Percentiles rank a stretch among this genome's conserved stretches.
These are phyloP conservation scores for Anarrhichthys ocellatus DNA, from an alignment of 2,113 vertebrate species.

Conservation along the genomic window DNA sequence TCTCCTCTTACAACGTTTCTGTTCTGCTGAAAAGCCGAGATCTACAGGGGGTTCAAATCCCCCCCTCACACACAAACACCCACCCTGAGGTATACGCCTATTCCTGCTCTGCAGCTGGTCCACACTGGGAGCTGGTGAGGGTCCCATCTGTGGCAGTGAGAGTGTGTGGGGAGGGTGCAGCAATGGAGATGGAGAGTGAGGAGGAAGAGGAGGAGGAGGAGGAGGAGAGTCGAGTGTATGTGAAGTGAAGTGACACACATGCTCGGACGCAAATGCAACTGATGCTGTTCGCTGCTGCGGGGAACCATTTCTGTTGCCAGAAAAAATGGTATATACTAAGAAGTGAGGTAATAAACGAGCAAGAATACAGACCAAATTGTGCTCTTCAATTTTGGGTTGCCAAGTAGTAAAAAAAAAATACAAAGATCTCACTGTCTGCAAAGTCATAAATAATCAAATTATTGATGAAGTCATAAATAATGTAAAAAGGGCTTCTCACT, in stretches of 20 bases:
- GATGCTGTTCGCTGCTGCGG: slow-evolving; percentile 1
- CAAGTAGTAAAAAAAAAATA: too few species aligned
- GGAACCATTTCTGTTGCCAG: too few species aligned
- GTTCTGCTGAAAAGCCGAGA: slow-evolving; percentile 10
- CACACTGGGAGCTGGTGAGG: slow-evolving; percentile 14
- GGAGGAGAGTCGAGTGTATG: background rate
- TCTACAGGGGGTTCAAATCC: slow-evolving; percentile 34
- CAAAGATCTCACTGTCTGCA: background rate
- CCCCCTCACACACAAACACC: background rate
- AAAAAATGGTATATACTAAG: background rate
- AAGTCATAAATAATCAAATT: background rate
- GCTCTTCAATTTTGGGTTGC: background rate
- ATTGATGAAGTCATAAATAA: background rate
- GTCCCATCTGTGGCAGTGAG: slow-evolving; percentile 61
- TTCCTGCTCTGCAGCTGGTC: slow-evolving; percentile 69
- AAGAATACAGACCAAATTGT: background rate
- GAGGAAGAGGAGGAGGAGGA: background rate
- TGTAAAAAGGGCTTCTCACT: background rate
- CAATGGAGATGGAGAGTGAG: background rate
- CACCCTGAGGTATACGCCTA: background rate
- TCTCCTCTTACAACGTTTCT: background rate
- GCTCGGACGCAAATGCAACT: background rate
- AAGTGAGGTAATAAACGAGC: background rate
- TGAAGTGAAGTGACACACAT: background rate
- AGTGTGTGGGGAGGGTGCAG: background rate